phyloP scores from a whole-genome alignment of 1,140 invertebrate species.

The Pemphigus obesinymphae region DNA sequence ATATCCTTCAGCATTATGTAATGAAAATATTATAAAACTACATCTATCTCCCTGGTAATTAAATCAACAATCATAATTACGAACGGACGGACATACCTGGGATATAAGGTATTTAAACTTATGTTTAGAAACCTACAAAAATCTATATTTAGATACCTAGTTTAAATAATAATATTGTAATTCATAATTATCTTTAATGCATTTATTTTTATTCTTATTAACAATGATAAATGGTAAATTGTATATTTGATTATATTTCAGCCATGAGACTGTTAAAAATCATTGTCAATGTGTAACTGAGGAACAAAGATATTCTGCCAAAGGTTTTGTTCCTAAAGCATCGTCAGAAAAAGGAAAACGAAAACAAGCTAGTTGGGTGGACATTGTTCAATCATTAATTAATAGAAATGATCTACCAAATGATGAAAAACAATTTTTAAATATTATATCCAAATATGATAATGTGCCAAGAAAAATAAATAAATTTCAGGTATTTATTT shows the following conservation, averaged over 20 bases:
- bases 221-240: neutral
- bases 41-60: no score
- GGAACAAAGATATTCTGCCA: constrained; percentile 82
- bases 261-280: constrained; percentile 44
- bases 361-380: constrained; percentile 85
- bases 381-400: constrained; percentile 71
- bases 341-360: constrained; percentile 77
- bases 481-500: constrained; percentile 45
- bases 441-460: constrained; percentile 66
- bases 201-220: neutral
- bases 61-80: no score
- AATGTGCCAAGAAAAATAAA: constrained; percentile 63
- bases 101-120: no score
- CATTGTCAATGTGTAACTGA: constrained; percentile 92
- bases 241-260: neutral
- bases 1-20: no score
- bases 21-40: no score
- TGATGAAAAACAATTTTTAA: constrained; percentile 61
- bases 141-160: no score
- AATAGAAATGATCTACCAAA: constrained; percentile 58
- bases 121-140: no score
- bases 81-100: no score
- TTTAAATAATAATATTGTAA: no score
- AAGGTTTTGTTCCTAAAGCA: constrained; percentile 70
- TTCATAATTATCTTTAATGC: neutral